Conservation (phyloP, 2,113 vertebrate species). For the Campylorhamphus procurvoides region DNA sequence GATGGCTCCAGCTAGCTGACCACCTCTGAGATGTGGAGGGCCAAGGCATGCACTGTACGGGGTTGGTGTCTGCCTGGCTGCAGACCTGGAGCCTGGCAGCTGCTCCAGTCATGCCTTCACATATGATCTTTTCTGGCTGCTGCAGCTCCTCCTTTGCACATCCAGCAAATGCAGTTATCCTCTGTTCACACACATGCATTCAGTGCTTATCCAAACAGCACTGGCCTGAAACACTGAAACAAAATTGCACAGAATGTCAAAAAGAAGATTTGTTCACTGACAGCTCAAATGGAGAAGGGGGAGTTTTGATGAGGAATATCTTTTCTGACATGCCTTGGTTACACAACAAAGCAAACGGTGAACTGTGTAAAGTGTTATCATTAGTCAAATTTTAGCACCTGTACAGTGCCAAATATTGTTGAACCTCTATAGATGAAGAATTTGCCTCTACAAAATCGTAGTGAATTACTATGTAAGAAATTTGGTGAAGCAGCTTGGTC, state of each 20-base stretch:
- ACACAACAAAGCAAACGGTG: not conserved
- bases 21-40: not conserved
- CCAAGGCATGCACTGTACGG: not conserved
- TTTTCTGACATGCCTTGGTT: not conserved
- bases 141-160: not conserved
- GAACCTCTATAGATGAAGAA: not conserved
- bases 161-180: not conserved
- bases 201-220: not conserved
- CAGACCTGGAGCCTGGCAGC: not conserved
- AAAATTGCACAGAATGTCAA: not conserved
- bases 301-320: not conserved
- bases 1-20: not conserved
- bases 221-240: not conserved
- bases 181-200: not conserved
- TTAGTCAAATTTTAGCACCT: not conserved
- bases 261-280: not conserved
- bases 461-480: not conserved
- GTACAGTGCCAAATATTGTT: not conserved
- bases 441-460: not conserved
- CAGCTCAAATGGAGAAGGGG: not conserved
- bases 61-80: not conserved
- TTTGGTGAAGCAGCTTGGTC: not conserved
- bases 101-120: not conserved
- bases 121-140: not conserved
- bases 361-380: not conserved